Evolutionary conservation across 2,113 vertebrate genomes (phyloP).

Genomic region (Thamnaconus septentrionalis): DNA sequence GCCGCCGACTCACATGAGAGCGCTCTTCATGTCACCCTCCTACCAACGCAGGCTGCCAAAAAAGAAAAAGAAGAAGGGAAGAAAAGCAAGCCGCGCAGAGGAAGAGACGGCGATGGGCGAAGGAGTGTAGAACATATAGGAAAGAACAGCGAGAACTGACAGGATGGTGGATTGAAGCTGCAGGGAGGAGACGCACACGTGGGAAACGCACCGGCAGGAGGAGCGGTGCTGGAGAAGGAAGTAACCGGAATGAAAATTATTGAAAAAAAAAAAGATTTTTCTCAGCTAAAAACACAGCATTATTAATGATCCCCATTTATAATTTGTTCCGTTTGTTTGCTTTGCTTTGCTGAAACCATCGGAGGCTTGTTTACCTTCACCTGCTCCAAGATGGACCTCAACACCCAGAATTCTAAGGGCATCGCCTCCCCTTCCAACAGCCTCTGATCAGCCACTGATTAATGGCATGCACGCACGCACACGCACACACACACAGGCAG

Average conservation of each 20-base stretch:
- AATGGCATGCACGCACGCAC: constrained; percentile 40
- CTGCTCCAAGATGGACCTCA: neutral
- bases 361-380: constrained; percentile 33
- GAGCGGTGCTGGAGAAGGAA: neutral
- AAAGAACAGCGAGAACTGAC: constrained; percentile 43
- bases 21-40: constrained; percentile 54
- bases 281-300: constrained; percentile 9
- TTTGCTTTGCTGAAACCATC: constrained; percentile 17
- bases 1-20: constrained; percentile 46
- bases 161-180: constrained; percentile 52
- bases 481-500: constrained; percentile 2
- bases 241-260: too few species aligned
- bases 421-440: constrained; percentile 57
- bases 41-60: constrained; percentile 48
- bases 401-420: constrained; percentile 53
- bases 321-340: constrained; percentile 39
- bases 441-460: constrained; percentile 71
- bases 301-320: constrained; percentile 17
- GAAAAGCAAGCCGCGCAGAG: constrained; percentile 7
- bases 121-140: constrained; percentile 45
- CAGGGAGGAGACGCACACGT: constrained; percentile 27
- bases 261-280: neutral
- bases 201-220: constrained; percentile 19
- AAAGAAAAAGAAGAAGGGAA: constrained; percentile 16
- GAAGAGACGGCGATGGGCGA: constrained; percentile 33